Evolutionary conservation across 37 sponge, comb jelly and placozoan species (phyloP).

Genomic region (Diacarnus erythraeanus): DNA sequence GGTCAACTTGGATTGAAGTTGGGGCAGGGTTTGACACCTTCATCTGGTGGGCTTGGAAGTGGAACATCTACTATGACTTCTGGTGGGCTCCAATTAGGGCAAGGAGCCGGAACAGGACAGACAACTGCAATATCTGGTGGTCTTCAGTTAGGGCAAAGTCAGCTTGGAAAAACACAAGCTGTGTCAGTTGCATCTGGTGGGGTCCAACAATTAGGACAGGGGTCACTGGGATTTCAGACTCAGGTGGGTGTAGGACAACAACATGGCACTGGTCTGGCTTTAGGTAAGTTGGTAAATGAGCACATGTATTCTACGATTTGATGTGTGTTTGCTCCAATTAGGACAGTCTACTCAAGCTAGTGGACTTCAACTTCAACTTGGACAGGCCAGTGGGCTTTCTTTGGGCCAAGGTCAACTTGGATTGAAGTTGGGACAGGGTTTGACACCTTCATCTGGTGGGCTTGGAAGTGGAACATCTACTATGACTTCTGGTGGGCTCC

Average conservation of each 20-base stretch:
- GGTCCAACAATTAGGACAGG: neutral
- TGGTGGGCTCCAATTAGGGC: slow-evolving; percentile 12
- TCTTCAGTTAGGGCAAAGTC: slow-evolving; percentile 11
- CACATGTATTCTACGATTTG: too few relatives aligned
- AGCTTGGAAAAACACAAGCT: neutral
- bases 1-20: neutral
- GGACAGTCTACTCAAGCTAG: slow-evolving; percentile 10
- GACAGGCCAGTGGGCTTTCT: neutral
- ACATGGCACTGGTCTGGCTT: too few relatives aligned
- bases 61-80: neutral
- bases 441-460: neutral
- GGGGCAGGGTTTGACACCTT: too few relatives aligned
- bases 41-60: neutral
- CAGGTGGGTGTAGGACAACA: slow-evolving; percentile 1
- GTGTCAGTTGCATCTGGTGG: neutral
- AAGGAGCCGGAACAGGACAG: neutral
- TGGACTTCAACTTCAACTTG: slow-evolving; percentile 32
- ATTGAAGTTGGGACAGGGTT: too few relatives aligned
- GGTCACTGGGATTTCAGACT: neutral
- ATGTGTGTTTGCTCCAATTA: too few relatives aligned
- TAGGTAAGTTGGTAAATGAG: slow-evolving; percentile 6
- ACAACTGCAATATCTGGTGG: neutral
- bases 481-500: slow-evolving; percentile 4
- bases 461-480: neutral
- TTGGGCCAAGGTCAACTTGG: neutral